These are phyloP conservation scores for Chloropsis hardwickii DNA, from an alignment of 2,113 vertebrate genomes.

Conservation along the genomic window DNA sequence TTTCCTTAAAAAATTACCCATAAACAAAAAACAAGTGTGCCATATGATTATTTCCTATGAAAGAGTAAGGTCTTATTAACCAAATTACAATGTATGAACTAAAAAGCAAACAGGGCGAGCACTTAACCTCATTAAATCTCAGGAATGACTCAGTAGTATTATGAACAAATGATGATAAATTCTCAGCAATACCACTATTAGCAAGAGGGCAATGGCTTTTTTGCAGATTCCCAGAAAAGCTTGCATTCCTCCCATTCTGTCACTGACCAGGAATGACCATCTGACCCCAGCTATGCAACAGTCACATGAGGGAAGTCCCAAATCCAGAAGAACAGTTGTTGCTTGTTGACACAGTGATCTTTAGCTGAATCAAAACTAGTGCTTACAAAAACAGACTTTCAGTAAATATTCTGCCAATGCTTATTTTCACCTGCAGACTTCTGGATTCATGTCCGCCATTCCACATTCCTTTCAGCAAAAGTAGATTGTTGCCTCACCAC, in stretches of 20 bases:
- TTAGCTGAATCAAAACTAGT: background rate
- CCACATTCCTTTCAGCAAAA: background rate
- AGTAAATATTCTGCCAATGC: background rate
- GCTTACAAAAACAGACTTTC: background rate
- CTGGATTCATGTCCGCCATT: background rate
- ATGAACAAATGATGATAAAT: background rate
- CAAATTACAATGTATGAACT: background rate
- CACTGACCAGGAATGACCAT: background rate
- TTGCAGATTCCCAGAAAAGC: background rate
- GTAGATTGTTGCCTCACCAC: background rate
- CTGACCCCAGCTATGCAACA: background rate
- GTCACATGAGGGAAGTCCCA: background rate
- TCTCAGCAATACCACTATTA: background rate
- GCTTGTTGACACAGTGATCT: background rate
- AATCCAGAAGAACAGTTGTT: background rate
- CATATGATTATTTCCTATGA: background rate
- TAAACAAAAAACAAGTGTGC: background rate
- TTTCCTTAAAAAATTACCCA: background rate
- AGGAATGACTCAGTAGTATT: background rate
- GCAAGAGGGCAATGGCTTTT: background rate
- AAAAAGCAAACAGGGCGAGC: background rate
- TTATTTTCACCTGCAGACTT: background rate
- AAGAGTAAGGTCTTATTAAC: background rate
- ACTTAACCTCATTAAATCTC: background rate
- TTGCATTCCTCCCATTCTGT: background rate